These are phyloP conservation scores for Lamellibrachia luymesi DNA, from an alignment of 1,140 invertebrate genomes.

Conservation along the genomic window DNA sequence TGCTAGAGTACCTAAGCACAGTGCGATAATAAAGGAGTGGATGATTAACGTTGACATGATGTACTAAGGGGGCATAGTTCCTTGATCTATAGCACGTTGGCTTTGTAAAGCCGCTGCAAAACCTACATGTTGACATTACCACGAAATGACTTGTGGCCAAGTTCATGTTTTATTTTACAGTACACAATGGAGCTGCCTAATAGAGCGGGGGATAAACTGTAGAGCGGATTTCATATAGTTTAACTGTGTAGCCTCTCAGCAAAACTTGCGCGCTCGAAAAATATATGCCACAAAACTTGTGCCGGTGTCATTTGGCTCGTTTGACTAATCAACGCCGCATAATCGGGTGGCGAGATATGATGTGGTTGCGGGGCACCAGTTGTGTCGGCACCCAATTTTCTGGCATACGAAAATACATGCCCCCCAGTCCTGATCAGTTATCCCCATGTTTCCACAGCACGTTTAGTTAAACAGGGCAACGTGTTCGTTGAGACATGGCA, in stretches of 20 bases:
- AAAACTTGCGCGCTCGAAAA: not conserved
- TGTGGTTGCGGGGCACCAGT: not conserved
- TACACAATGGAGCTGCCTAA: not conserved
- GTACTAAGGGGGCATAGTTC: too few relatives aligned
- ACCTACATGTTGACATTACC: not conserved
- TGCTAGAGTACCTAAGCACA: not conserved
- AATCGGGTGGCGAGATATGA: not conserved
- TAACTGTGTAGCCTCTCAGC: not conserved
- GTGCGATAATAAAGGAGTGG: too few relatives aligned
- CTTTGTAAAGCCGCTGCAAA: not conserved
- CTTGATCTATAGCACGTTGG: too few relatives aligned
- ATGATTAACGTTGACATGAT: too few relatives aligned
- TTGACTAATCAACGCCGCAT: not conserved
- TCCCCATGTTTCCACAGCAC: not conserved
- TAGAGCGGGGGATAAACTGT: too few relatives aligned
- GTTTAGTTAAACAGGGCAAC: not conserved
- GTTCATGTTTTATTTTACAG: not conserved
- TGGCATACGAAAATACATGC: not conserved
- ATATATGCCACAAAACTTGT: not conserved
- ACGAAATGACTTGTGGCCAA: not conserved
- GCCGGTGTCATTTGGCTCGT: not conserved
- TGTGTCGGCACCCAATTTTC: not conserved
- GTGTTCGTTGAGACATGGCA: not conserved
- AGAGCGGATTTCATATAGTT: not conserved
- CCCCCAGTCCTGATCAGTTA: not conserved